Evolutionary conservation across 53 echinoderm and acorn worm species (phyloP), one percentile per base, ranked within the genome.

Genomic region (Henricia sp.): DNA sequence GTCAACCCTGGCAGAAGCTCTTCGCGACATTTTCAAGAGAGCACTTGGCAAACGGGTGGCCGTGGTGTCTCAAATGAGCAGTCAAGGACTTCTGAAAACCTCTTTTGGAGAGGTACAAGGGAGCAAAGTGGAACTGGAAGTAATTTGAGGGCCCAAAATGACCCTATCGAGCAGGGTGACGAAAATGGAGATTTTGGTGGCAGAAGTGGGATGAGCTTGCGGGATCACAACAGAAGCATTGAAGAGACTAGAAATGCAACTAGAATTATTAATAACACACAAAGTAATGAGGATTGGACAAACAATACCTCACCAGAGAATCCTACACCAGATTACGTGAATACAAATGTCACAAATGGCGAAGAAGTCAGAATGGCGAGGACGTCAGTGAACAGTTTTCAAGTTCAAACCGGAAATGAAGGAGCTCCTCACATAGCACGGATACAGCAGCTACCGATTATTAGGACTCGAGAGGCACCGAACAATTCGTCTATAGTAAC

Each of bases 321-420:
- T 19, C 6, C 28, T 46, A 14, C 50, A 63, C 48, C 64, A 1
- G 21, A 44, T 27, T 80, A 80, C 20, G 80, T 80, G 65, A 80
- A 80, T 34, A 80, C 50, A 50, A 64, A 80, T 34, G 48, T 80
- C 16, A 80, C 80, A 19, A 64, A 34, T 21, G 80, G 80, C 20
- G 80, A 80, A 48, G 80, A 80, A 50, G 64, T 80, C 2, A 41
- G 80, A 60, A 34, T 48, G 17, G 80, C 80, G 9, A 80, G 80
- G 46, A 80, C 80, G 11, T 80, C 80, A 1, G 27, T 63, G 0
- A 33, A 46, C n/a, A 46, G 44, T 14, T 16, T 64, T 39, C 63
- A 63, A 42, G 13, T 30, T 9, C 63, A 50, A 6, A 12, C 50
- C 63, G 46, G 62, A 48, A 43, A 24, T 21, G 26, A 43, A 17